Base-by-base conservation (phyloP, 2,113 vertebrate genomes). In the Rana temporaria region DNA sequence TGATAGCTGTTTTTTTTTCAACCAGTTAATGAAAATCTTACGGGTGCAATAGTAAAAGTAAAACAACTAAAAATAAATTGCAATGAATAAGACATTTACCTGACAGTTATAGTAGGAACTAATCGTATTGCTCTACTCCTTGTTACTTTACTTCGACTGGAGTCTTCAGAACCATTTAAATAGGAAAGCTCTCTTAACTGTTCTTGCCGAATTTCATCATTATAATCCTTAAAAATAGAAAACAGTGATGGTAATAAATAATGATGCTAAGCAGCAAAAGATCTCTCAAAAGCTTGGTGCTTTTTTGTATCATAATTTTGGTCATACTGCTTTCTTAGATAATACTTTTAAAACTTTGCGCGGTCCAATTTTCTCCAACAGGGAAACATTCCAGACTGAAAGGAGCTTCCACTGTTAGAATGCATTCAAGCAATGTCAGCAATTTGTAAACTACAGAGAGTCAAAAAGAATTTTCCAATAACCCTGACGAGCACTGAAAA, bases 131-230 rank as follows among this genome's bases (percentile, higher is more conserved):
- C 95, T 89, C 97, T 94, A 84, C 94, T 96, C 84, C 93, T 92
- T 63, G 90, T 88, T 22, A 90, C 93, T 86, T 97, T 94, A 81
- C 95, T 96, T 87, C 96, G 94, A 84, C 90, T 91, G 62, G 96
- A 94, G 69, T 99, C 97, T 7, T 99, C 97, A 2, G 97, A 98
- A 81, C 97, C 98, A 0, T 99, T 99, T 88, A 99, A 90, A 84
- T 97, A 95, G 0, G 97, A 99, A 69, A 99, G 91, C 88, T 99
- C 98, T 85, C 98, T 94, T 84, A 99, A 91, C 66, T 99, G 98
- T 87, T 99, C 98, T 89, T 99, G 98, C 81, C 98, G 96, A 88
- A 99, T 99, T 92, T 99, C 96, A 88, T 99, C 98, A 82, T 99
- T 99, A 86, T 99, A 99, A 89, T 99, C 98, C 98, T 99, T 89